Evolutionary conservation across 2,113 vertebrate genomes (phyloP).

Genomic region (Corythoichthys haematopterus): DNA sequence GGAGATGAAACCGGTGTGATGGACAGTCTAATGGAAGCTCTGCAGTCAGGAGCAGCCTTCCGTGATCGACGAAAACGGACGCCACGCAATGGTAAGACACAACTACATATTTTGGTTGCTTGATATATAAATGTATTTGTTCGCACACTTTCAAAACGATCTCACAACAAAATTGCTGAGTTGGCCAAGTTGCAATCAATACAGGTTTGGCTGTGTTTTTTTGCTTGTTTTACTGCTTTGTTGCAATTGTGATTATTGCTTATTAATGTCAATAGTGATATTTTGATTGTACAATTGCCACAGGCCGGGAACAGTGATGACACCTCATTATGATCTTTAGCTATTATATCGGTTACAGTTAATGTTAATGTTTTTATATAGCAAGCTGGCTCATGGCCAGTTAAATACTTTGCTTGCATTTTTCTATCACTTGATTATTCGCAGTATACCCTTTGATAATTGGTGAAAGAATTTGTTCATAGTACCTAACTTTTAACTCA

Average conservation of each 20-base stretch:
- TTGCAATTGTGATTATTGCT: neutral
- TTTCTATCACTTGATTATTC: no score
- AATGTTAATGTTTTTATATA: neutral
- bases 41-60: constrained; percentile 97
- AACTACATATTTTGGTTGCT: neutral
- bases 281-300: neutral
- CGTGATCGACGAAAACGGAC: constrained; percentile 91
- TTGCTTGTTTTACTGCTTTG: neutral
- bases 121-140: neutral
- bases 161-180: neutral
- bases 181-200: neutral
- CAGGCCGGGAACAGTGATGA: neutral
- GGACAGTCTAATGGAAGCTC: constrained; percentile 94
- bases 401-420: neutral
- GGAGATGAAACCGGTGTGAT: constrained; percentile 97
- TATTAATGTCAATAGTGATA: neutral
- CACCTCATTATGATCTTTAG: neutral
- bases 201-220: neutral
- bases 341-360: neutral
- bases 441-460: no score
- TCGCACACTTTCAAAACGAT: neutral
- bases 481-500: no score
- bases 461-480: no score
- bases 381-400: neutral
- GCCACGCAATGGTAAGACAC: constrained; percentile 75